phyloP scores from a whole-genome alignment of 1,140 invertebrate genomes.

The Drosophila simulans region DNA sequence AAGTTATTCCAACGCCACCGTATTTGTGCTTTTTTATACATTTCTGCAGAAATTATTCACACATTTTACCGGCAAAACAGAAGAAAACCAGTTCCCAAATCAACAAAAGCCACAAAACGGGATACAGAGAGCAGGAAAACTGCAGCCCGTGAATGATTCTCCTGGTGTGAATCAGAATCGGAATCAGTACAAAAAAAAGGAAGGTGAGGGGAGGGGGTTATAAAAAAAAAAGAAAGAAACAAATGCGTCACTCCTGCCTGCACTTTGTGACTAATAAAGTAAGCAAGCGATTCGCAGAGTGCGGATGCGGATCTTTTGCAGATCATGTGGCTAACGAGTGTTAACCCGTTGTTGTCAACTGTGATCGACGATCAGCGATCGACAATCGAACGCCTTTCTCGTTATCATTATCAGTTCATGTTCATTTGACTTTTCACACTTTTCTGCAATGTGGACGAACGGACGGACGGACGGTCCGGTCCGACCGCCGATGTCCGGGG shows the following conservation, averaged over 20 bases:
- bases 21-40: neutral
- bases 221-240: slow-evolving; percentile 2
- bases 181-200: too few relatives aligned
- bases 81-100: slow-evolving; percentile 29
- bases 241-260: slow-evolving; percentile 38
- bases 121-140: slow-evolving; percentile 1
- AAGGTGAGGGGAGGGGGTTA: neutral
- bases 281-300: slow-evolving; percentile 6
- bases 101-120: neutral
- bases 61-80: slow-evolving; percentile 32
- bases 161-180: slow-evolving; percentile 17
- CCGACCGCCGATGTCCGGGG: neutral
- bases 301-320: slow-evolving; percentile 29
- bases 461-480: too few relatives aligned
- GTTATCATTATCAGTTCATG: slow-evolving; percentile 19
- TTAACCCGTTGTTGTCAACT: slow-evolving; percentile 45
- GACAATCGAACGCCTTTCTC: neutral
- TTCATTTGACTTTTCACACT: slow-evolving; percentile 25
- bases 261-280: slow-evolving; percentile 36
- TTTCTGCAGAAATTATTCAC: slow-evolving; percentile 30
- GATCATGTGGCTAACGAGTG: slow-evolving; percentile 34
- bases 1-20: neutral
- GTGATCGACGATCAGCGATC: slow-evolving; percentile 13
- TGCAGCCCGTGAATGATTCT: slow-evolving; percentile 22
- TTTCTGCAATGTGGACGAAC: slow-evolving; percentile 4